A percentile compares a stretch with the other conserved stretches of the same genome.
Conservation (phyloP, 2,888 invertebrate species). For the Callinectes sapidus region DNA sequence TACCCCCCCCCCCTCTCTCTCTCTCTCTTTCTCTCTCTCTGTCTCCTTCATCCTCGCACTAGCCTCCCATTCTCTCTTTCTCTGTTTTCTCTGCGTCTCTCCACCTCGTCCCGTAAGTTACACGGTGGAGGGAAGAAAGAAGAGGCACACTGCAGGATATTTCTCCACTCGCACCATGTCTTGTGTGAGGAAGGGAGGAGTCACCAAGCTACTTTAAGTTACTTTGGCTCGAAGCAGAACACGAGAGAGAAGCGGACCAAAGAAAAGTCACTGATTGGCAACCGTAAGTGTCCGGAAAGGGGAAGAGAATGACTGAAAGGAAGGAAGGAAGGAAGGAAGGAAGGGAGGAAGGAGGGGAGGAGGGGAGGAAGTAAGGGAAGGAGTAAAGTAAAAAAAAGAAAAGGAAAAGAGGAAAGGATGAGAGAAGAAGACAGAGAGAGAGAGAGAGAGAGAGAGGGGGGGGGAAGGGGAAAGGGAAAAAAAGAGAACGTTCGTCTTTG, state of each 20-base stretch:
- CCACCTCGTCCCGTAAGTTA: neutral
- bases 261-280: neutral
- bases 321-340: slow-evolving; percentile 19
- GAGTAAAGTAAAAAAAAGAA: neutral
- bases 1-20: neutral
- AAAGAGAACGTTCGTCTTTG: neutral
- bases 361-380: neutral
- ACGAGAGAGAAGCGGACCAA: neutral
- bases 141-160: neutral
- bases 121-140: neutral
- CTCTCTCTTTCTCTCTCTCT: slow-evolving; percentile 16
- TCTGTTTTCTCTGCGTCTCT: neutral
- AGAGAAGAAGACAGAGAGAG: neutral
- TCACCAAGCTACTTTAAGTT: slow-evolving; percentile 6
- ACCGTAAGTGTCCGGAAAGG: slow-evolving; percentile 13
- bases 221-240: neutral
- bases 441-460: neutral
- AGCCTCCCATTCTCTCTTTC: neutral
- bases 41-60: neutral
- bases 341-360: neutral
- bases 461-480: neutral
- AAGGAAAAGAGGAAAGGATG: neutral
- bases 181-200: neutral
- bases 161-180: no score
- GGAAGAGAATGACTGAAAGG: neutral